phyloP scores from a whole-genome alignment of 2,113 vertebrate species.

The Bubo blakistoni region DNA sequence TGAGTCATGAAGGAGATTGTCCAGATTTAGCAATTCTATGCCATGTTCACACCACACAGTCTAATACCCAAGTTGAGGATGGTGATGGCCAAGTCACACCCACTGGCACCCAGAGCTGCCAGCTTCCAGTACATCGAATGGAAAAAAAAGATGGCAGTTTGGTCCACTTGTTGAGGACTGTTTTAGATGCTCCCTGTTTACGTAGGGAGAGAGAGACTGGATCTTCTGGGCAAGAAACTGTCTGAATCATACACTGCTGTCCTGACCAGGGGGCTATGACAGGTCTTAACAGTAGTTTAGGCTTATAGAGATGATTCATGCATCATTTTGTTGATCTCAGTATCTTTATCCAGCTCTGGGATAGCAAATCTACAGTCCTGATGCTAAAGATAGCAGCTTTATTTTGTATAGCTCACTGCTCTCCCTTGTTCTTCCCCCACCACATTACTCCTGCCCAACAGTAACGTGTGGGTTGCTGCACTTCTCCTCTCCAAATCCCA shows the following conservation, averaged over 20 bases:
- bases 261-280: background rate
- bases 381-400: background rate
- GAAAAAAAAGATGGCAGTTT: background rate
- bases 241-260: background rate
- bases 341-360: background rate
- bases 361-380: background rate
- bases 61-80: background rate
- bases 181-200: background rate
- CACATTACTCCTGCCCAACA: background rate
- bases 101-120: background rate
- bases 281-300: background rate
- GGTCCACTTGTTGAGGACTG: background rate
- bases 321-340: background rate
- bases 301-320: background rate
- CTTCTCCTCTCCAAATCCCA: background rate
- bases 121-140: background rate
- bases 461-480: fast-evolving
- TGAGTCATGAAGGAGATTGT: background rate
- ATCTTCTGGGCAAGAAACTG: background rate
- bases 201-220: background rate
- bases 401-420: background rate
- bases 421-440: background rate
- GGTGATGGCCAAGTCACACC: background rate
- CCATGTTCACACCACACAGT: background rate
- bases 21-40: background rate